Base-by-base conservation (phyloP, 2,113 vertebrate species). In the Rhynchomys soricoides region DNA sequence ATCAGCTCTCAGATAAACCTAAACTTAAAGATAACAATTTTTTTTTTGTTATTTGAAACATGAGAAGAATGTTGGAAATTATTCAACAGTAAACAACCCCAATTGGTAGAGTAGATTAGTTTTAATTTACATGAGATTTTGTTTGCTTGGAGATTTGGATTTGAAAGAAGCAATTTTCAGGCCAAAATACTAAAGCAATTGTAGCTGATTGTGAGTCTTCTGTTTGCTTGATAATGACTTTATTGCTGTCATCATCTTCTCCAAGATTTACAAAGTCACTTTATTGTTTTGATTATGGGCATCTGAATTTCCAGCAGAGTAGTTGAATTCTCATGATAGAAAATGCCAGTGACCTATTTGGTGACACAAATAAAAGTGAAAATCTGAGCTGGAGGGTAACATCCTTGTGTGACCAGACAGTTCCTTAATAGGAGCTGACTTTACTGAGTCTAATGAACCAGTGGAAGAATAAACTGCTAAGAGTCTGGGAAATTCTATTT, bases 11-110 rank as follows among this genome's bases (percentile, higher is more conserved):
- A 81, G 64, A 92, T 85, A 90, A 78, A 34, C 40, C 66, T 95
- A 88, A 93, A 92, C 97, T 97, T 95, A 94, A 95, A 95, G 87
- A 87, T 89, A 95, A 92, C 89, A n/a, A n/a, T n/a, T n/a, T 95
- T 89, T 77, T 24, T 43, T 75, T 90, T 40, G 55, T 90, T 90
- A 93, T 92, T 97, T 40, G 57, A 95, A 96, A 92, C 85, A 97
- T 71, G 29, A 95, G 68, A 88, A 85, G 68, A 95, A 96, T 48
- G 37, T 10, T 95, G n/a, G 90, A 95, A 96, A 92, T 96, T 85
- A 81, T 22, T 89, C 90, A 52, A 96, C 95, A 88, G 70, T 91
- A 97, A 97, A 95, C 88, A 96, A 92, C 93, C 1, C 45, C 90
- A 88, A 34, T 95, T 93, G 93, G 93, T 40, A 6, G 66, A 94